Evolutionary conservation across 2,113 vertebrate species (phyloP), one percentile per base, ranked within the genome.

Genomic region (Mystacornis crossleyi): DNA sequence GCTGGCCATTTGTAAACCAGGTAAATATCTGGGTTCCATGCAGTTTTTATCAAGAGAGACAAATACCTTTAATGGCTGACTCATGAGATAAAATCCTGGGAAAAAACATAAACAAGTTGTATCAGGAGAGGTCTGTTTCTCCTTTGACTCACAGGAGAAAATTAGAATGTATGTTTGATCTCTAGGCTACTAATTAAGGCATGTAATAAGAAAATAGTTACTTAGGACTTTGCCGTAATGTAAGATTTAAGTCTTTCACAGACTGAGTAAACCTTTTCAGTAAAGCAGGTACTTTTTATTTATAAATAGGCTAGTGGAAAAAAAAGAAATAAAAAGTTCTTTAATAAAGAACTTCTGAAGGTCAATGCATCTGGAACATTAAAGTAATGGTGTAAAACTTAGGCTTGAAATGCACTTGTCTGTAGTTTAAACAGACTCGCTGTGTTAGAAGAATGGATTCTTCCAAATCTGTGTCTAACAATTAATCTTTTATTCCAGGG

Each of bases 401-500:
- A 1, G 6, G 13, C 26, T 87, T 54, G 36, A 72, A 83, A 80
- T n/a, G 31, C 40, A 31, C 14, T 77, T 70, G 8, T 20, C 18
- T 67, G 69, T 43, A 74, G 25, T 62, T 85, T 82, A 73, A 88
- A 47, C 14, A 31, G 9, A 26, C 14, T 83, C 4, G 8, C 18
- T 82, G 23, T 90, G 12, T 65, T 92, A 75, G 12, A 88, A 36
- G 33, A 81, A 82, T 40, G 48, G 0, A 34, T 90, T 77, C 55
- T 71, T 91, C 51, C 23, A 43, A 5, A 88, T 95, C 19, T 64
- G 2, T 96, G 70, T 53, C 60, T 71, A 91, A 88, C 88, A 81
- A 95, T 70, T 62, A 15, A 36, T 72, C 96, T 96, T 98, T 12
- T 77, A 34, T 98, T 92, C 78, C 95, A 99, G 99, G 97, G 94